Conservation (phyloP, 2,888 invertebrate genomes). For the Alloplasta piceator region DNA sequence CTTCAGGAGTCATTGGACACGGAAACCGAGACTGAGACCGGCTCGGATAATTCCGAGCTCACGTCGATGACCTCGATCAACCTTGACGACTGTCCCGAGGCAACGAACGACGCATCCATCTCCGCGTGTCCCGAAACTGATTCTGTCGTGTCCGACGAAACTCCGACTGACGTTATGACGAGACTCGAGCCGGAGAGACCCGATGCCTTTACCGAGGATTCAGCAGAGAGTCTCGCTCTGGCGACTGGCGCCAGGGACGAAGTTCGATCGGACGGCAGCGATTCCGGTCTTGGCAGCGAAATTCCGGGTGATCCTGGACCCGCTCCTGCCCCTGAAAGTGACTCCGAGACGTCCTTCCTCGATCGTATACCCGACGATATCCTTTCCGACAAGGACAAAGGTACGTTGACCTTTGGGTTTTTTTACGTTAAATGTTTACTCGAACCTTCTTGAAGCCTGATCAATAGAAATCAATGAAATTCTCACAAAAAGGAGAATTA, state of each 20-base stretch:
- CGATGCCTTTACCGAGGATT: slow-evolving; percentile 81
- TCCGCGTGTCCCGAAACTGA: slow-evolving; percentile 72
- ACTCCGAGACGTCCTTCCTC: slow-evolving; percentile 85
- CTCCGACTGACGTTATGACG: slow-evolving; percentile 72
- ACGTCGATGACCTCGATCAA: slow-evolving; percentile 65
- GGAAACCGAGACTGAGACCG: slow-evolving; percentile 78
- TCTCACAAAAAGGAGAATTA: no score
- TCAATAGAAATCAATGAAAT: no score
- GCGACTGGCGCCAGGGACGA: slow-evolving; percentile 79
- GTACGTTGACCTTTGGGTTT: slow-evolving; percentile 66
- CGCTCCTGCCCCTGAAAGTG: slow-evolving; percentile 82
- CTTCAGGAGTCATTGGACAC: slow-evolving; percentile 71
- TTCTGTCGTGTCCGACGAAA: slow-evolving; percentile 73
- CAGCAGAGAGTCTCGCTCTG: slow-evolving; percentile 79
- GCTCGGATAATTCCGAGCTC: slow-evolving; percentile 77
- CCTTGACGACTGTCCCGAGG: slow-evolving; percentile 68
- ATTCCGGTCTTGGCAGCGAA: slow-evolving; percentile 93
- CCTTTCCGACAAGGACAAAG: slow-evolving; percentile 80
- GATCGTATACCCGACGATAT: slow-evolving; percentile 83
- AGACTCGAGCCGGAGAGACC: slow-evolving; percentile 78
- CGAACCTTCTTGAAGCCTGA: no score
- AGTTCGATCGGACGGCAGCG: slow-evolving; percentile 91
- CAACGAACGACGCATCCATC: slow-evolving; percentile 62
- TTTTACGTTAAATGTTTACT: background rate
- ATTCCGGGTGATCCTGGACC: slow-evolving; percentile 86